Percentiles rank a stretch among this genome's conserved stretches.
These are phyloP conservation scores for Macropis europaea DNA, from an alignment of 2,888 invertebrate species.

Conservation along the genomic window DNA sequence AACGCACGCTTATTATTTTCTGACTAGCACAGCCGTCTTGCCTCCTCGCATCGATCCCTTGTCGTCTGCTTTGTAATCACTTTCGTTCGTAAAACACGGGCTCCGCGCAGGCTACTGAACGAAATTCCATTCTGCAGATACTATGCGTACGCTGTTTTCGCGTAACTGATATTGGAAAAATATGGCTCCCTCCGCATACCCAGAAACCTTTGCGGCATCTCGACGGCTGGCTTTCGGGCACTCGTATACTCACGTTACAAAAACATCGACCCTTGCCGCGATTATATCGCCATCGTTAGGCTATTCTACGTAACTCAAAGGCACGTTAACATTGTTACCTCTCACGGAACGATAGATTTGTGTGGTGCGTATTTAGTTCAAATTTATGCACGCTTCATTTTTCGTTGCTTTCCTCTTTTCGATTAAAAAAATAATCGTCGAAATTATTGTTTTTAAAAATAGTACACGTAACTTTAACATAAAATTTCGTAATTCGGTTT, in stretches of 20 bases:
- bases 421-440: not conserved
- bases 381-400: constrained; percentile 12
- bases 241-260: constrained; percentile 60
- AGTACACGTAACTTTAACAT: not conserved
- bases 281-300: constrained; percentile 56
- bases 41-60: constrained; percentile 25
- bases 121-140: constrained; percentile 67
- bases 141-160: constrained; percentile 77
- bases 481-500: not conserved
- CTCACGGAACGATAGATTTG: constrained; percentile 6
- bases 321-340: constrained; percentile 50
- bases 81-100: constrained; percentile 51
- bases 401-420: not conserved
- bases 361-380: constrained; percentile 10
- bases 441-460: not conserved
- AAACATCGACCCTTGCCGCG: constrained; percentile 60
- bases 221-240: constrained; percentile 69
- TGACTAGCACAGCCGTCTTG: constrained; percentile 35
- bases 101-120: constrained; percentile 43
- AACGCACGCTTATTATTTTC: constrained; percentile 56
- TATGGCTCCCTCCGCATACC: constrained; percentile 83
- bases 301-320: constrained; percentile 39
- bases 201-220: constrained; percentile 81
- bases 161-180: constrained; percentile 82
- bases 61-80: constrained; percentile 48